Evolutionary conservation across 2,113 vertebrate species (phyloP), one percentile per base, ranked within the genome.

Genomic region (Ptyas mucosa): DNA sequence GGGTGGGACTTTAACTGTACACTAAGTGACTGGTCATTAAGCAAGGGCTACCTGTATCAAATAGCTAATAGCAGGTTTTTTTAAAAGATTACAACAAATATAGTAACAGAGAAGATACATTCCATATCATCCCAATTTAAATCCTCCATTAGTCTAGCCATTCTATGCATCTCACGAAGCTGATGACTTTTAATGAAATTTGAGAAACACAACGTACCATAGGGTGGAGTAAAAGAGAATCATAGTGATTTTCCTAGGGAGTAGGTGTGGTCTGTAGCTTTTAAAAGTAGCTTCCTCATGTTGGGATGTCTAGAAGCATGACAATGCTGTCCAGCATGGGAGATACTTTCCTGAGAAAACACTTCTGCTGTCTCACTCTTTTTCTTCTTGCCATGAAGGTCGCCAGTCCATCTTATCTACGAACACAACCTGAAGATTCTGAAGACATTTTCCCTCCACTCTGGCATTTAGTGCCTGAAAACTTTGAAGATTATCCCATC

Each of bases 391-490:
- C 9, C 10, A 0, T 46, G 51, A 0, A 53, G 24, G 24, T 11
- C 0, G 21, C 94, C 89, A 89, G 53, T 5, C 43, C 88, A 87
- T 53, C 0, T 0, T 3, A 52, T 39, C 61, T 53, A 0, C 0
- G 34, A 0, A 46, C 21, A 0, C 0, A 0, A 88, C 23, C n/a
- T 8, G 61, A 85, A 55, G 93, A 92, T 0, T 2, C 91, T 58
- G 53, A 15, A 88, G 46, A 95, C 29, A 89, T 90, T 3, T 94
- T 96, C 61, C 98, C 98, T 0, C 95, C 98, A 2, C 57, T 97
- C 26, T 99, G 98, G 99, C 43, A 97, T 0, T 95, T 97, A 6
- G 97, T 96, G 0, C 95, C 96, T 29, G 93, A 81, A 81, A 95
- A 94, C 55, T 18, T 98, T 7, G 91, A 87, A 53, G 97, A 97